These are phyloP conservation scores for Drymodes brunneopygia DNA, from an alignment of 2,113 vertebrate species.

Conservation along the genomic window DNA sequence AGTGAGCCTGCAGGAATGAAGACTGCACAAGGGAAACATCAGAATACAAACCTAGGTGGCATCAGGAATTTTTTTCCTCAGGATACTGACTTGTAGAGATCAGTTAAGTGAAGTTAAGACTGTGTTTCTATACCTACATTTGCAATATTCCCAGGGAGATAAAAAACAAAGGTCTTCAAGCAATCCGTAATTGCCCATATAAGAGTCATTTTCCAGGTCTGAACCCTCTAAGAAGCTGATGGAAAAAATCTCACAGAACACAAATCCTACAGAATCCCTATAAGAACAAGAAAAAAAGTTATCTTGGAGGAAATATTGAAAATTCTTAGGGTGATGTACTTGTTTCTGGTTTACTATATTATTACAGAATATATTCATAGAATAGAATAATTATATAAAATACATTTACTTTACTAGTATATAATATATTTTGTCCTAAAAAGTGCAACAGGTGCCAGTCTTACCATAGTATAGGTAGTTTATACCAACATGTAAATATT, in stretches of 20 bases:
- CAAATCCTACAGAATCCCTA: neutral
- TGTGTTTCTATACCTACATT: neutral
- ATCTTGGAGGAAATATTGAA: neutral
- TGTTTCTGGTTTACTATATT: neutral
- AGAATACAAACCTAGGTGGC: neutral
- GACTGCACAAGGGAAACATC: neutral
- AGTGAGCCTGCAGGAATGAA: neutral
- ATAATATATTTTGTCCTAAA: neutral
- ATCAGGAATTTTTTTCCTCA: neutral
- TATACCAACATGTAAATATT: neutral
- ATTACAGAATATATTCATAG: neutral
- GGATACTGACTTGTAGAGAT: neutral
- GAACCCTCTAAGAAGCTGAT: neutral
- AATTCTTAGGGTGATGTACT: neutral
- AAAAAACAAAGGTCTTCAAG: neutral
- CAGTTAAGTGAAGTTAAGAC: neutral
- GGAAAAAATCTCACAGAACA: neutral
- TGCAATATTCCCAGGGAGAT: neutral
- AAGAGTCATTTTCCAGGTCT: neutral
- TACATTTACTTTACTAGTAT: neutral
- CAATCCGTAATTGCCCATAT: neutral
- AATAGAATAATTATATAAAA: neutral
- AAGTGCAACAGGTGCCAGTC: neutral
- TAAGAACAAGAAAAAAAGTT: neutral
- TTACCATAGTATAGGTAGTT: neutral